phyloP scores from a whole-genome alignment of 2,113 vertebrate species.

The Pseudopipra pipra region DNA sequence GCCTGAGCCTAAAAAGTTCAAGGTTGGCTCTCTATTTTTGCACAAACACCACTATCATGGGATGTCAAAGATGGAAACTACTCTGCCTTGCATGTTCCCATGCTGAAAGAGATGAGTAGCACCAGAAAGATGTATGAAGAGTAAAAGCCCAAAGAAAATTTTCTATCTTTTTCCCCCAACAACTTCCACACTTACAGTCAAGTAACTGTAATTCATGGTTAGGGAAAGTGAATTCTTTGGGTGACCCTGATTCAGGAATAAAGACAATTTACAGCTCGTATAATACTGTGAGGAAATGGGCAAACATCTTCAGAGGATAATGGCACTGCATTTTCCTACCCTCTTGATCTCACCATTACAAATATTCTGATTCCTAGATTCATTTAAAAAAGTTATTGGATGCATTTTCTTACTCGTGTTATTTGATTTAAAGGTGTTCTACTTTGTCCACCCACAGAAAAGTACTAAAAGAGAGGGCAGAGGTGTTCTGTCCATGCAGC shows the following conservation, averaged over 20 bases:
- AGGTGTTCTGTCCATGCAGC: accelerated
- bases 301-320: neutral
- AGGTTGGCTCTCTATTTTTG: neutral
- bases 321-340: neutral
- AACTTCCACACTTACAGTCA: neutral
- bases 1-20: neutral
- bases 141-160: neutral
- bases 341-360: neutral
- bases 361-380: neutral
- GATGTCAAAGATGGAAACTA: neutral
- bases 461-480: neutral
- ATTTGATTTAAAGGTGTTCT: neutral
- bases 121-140: neutral
- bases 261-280: neutral
- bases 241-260: accelerated
- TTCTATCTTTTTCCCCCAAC: neutral
- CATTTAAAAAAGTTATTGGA: neutral
- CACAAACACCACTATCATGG: neutral
- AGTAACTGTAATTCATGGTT: neutral
- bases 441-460: neutral
- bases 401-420: neutral
- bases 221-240: neutral
- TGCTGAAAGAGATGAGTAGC: neutral
- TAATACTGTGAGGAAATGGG: neutral
- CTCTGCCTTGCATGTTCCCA: neutral